These are phyloP conservation scores for Drosophila vallismaia DNA, from an alignment of 2,888 invertebrate genomes.

Conservation along the genomic window DNA sequence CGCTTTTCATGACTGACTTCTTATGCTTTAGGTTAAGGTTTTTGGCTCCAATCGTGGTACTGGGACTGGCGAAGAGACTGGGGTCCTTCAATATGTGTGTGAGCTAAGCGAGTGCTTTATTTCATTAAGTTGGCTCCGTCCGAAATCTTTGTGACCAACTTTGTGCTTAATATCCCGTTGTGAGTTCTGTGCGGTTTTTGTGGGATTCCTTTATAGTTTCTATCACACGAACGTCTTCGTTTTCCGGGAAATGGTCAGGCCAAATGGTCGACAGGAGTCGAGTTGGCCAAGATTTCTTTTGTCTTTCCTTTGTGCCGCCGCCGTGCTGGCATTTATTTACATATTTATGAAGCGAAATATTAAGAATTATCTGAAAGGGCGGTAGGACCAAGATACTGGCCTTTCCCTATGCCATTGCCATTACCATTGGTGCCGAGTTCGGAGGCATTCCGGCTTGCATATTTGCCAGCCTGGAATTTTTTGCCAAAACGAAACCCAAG, in stretches of 20 bases:
- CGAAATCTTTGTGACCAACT: slow-evolving; percentile 69
- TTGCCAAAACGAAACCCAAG: slow-evolving; percentile 20
- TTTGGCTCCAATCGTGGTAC: slow-evolving; percentile 11
- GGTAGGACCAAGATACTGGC: too few species aligned
- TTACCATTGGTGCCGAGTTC: slow-evolving; percentile 6
- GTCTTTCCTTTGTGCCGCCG: slow-evolving; percentile 39
- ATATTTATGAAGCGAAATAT: slow-evolving; percentile 73
- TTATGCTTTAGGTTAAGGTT: slow-evolving; percentile 63
- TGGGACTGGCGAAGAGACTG: neutral
- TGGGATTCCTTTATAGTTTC: slow-evolving; percentile 64
- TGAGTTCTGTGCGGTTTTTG: slow-evolving; percentile 65
- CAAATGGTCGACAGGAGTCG: slow-evolving; percentile 10
- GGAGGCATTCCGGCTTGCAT: slow-evolving; percentile 45
- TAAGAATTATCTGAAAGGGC: slow-evolving; percentile 50
- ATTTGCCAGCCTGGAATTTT: slow-evolving; percentile 55
- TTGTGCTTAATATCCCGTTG: slow-evolving; percentile 75
- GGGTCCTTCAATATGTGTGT: slow-evolving; percentile 33
- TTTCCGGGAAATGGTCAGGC: slow-evolving; percentile 17
- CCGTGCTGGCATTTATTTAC: slow-evolving; percentile 55
- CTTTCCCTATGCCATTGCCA: slow-evolving; percentile 4
- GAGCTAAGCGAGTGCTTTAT: slow-evolving; percentile 74
- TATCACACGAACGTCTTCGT: slow-evolving; percentile 29
- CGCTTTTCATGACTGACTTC: slow-evolving; percentile 78
- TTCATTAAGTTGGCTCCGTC: slow-evolving; percentile 71
- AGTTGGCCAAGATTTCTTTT: slow-evolving; percentile 37